Evolutionary conservation across 2,113 vertebrate genomes (phyloP).

Genomic region (Isurus oxyrinchus): DNA sequence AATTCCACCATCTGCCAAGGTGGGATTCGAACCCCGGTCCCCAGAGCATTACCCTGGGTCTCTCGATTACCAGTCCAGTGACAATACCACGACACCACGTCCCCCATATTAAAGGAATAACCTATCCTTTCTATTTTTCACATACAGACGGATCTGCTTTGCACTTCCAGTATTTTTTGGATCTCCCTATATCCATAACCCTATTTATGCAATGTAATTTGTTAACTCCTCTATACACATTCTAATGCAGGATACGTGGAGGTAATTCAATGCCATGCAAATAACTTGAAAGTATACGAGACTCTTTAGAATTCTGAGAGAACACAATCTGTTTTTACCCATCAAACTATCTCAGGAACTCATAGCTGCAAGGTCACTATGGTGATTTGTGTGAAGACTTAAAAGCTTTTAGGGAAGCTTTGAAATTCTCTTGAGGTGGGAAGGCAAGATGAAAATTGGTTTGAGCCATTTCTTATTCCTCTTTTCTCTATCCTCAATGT

Average conservation of each 20-base stretch:
- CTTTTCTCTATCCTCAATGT: slow-evolving; percentile 18
- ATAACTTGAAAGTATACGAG: neutral
- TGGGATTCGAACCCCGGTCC: too few relatives aligned
- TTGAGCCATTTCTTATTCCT: neutral
- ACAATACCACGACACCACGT: too few relatives aligned
- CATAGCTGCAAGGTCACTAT: neutral
- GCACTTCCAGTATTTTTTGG: neutral
- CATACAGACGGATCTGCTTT: neutral
- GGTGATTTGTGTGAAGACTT: slow-evolving; percentile 29
- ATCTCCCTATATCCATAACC: neutral
- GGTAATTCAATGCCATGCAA: neutral
- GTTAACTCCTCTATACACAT: neutral
- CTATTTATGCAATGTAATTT: neutral
- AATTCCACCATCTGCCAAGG: too few relatives aligned
- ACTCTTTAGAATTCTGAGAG: neutral
- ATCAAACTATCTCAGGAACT: slow-evolving; percentile 4
- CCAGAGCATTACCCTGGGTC: too few relatives aligned
- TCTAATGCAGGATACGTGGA: neutral
- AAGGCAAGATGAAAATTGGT: slow-evolving; percentile 33
- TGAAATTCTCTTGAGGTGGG: neutral
- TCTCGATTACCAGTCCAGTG: too few relatives aligned
- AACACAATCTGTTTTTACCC: neutral
- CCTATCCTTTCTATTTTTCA: neutral
- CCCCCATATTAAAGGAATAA: neutral
- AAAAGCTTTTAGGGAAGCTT: slow-evolving; percentile 26